These are phyloP conservation scores for Phainopepla nitens DNA, from an alignment of 2,113 vertebrate genomes.

Conservation along the genomic window DNA sequence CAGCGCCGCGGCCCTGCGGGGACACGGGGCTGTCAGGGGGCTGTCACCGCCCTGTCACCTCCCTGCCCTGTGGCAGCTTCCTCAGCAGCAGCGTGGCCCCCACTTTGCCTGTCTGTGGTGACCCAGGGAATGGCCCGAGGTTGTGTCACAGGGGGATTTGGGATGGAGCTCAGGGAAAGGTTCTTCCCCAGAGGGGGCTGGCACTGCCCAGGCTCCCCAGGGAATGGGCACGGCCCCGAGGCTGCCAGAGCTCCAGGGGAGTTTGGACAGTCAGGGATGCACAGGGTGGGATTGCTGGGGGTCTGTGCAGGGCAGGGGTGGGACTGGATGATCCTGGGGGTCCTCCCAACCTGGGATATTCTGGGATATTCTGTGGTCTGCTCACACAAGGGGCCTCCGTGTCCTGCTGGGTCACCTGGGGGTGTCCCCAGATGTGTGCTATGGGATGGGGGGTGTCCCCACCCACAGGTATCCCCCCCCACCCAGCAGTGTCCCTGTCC, in stretches of 20 bases:
- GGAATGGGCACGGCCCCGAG: background rate
- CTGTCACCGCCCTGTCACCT: background rate
- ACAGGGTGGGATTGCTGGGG: background rate
- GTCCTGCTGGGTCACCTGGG: background rate
- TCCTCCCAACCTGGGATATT: background rate
- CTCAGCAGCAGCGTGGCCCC: background rate
- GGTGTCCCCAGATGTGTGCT: background rate
- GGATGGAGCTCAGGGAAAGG: background rate
- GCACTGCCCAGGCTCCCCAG: background rate
- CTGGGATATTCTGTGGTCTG: background rate
- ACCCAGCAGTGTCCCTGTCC: background rate
- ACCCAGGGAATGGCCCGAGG: background rate
- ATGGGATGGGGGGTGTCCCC: background rate
- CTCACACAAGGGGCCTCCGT: background rate
- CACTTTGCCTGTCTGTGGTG: background rate
- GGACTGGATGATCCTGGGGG: background rate
- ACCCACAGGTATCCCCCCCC: background rate
- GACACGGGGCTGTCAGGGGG: background rate
- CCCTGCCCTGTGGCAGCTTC: background rate
- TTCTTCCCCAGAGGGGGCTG: background rate
- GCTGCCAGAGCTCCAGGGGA: background rate
- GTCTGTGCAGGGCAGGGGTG: accelerated
- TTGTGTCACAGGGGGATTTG: too few species aligned
- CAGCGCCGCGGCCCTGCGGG: slow-evolving; percentile 83
- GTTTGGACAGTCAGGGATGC: background rate